These are phyloP conservation scores for Galeopsomyia nigrocyanea DNA, from an alignment of 2,888 invertebrate species.

Conservation along the genomic window DNA sequence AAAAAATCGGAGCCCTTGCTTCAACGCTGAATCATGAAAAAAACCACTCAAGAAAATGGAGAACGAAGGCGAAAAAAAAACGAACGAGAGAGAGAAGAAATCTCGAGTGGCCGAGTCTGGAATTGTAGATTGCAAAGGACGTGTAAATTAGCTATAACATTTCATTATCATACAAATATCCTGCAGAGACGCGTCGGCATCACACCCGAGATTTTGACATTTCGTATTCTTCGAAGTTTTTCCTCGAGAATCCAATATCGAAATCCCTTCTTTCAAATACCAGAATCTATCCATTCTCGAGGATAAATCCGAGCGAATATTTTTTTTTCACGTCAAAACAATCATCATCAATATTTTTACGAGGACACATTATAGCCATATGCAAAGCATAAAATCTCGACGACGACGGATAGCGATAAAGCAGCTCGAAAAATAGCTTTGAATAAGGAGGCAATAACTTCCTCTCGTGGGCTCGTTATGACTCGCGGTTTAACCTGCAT, in stretches of 20 bases:
- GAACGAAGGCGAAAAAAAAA: conserved; percentile 12
- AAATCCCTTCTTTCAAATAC: too few relatives aligned
- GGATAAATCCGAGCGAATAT: too few relatives aligned
- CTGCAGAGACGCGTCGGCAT: too few relatives aligned
- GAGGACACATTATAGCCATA: too few relatives aligned
- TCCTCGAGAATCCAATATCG: too few relatives aligned
- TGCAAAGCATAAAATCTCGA: too few relatives aligned
- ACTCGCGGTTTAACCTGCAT: conserved; percentile 7
- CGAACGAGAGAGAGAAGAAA: neutral
- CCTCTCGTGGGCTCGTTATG: conserved; percentile 15
- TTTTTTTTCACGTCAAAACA: too few relatives aligned
- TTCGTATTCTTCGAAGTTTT: too few relatives aligned
- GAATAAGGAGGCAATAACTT: conserved; percentile 24
- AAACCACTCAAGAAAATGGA: conserved; percentile 38
- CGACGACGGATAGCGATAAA: conserved; percentile 3
- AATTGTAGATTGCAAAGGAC: conserved; percentile 10
- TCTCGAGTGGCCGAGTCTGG: too few relatives aligned
- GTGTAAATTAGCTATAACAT: conserved; percentile 10
- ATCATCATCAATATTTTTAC: too few relatives aligned
- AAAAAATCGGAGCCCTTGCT: conserved; percentile 6
- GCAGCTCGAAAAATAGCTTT: neutral
- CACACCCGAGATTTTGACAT: too few relatives aligned
- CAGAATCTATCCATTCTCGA: too few relatives aligned
- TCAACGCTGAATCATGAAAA: conserved; percentile 28
- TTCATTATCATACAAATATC: neutral